Evolutionary conservation across 1,140 invertebrate species (phyloP).

Genomic region (Cotesia vestalis): DNA sequence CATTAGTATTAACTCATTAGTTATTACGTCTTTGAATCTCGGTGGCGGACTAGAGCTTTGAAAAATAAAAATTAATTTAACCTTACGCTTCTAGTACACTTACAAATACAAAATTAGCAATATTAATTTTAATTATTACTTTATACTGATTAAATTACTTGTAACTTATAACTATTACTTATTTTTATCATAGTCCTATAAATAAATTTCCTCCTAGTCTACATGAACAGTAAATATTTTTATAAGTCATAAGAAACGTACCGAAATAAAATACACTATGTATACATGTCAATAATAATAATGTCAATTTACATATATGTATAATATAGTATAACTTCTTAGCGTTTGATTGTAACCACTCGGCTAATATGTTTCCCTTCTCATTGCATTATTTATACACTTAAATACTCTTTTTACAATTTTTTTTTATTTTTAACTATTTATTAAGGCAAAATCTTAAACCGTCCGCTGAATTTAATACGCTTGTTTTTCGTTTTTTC

Average conservation of each 20-base stretch:
- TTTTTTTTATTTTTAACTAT: slow-evolving; percentile 37
- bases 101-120: slow-evolving; percentile 51
- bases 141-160: background rate
- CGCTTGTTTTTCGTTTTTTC: background rate
- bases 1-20: no score
- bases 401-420: background rate
- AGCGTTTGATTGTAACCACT: no score
- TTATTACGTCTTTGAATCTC: no score
- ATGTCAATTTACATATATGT: slow-evolving; percentile 33
- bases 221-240: no score
- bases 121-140: slow-evolving; percentile 15
- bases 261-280: slow-evolving; percentile 45
- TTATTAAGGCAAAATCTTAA: slow-evolving; percentile 50
- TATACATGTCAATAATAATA: slow-evolving; percentile 27
- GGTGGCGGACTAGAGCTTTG: no score
- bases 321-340: background rate
- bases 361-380: background rate
- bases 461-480: background rate
- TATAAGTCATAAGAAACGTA: no score
- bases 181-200: slow-evolving; percentile 28
- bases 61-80: no score
- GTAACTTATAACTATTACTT: background rate
- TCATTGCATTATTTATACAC: background rate
- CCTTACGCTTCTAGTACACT: no score
- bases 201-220: slow-evolving; percentile 40